Evolutionary conservation across 2,888 invertebrate species (phyloP).

Genomic region (Nineta flava): DNA sequence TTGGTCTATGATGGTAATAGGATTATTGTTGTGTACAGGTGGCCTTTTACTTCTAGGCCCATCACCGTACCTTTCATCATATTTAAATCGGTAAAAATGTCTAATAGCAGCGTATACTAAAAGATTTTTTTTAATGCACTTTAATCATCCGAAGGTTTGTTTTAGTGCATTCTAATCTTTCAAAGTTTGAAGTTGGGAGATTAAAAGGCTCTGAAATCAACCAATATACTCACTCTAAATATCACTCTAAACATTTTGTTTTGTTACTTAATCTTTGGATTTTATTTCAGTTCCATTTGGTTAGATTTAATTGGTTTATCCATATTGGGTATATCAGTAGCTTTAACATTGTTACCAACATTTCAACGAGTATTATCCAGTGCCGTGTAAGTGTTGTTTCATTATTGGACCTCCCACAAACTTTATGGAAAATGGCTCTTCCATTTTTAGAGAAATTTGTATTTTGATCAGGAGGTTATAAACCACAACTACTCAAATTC

Average conservation of each 20-base stretch:
- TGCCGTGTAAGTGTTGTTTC: slow-evolving; percentile 44
- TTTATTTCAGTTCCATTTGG: slow-evolving; percentile 43
- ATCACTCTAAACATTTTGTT: too few relatives aligned
- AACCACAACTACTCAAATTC: too few relatives aligned
- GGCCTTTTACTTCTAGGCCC: slow-evolving; percentile 53
- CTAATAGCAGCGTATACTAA: too few relatives aligned
- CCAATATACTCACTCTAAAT: background rate
- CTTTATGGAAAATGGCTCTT: too few relatives aligned
- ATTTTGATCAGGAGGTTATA: too few relatives aligned
- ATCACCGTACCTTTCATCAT: slow-evolving; percentile 39
- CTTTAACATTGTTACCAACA: slow-evolving; percentile 54
- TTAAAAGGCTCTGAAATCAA: background rate
- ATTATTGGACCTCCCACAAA: too few relatives aligned
- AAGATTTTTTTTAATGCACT: too few relatives aligned
- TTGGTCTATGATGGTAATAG: slow-evolving; percentile 61
- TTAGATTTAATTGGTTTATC: slow-evolving; percentile 48
- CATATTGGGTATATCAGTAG: slow-evolving; percentile 51
- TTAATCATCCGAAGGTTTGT: too few relatives aligned
- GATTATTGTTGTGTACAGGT: slow-evolving; percentile 41
- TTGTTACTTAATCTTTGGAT: background rate
- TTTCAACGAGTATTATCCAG: slow-evolving; percentile 56
- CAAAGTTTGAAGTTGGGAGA: too few relatives aligned
- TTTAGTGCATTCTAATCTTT: too few relatives aligned
- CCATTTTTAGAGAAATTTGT: background rate
- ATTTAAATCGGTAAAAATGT: slow-evolving; percentile 34